Base-by-base conservation (phyloP, 2,797 vertebrate genomes). In the Poecilia wingei region DNA sequence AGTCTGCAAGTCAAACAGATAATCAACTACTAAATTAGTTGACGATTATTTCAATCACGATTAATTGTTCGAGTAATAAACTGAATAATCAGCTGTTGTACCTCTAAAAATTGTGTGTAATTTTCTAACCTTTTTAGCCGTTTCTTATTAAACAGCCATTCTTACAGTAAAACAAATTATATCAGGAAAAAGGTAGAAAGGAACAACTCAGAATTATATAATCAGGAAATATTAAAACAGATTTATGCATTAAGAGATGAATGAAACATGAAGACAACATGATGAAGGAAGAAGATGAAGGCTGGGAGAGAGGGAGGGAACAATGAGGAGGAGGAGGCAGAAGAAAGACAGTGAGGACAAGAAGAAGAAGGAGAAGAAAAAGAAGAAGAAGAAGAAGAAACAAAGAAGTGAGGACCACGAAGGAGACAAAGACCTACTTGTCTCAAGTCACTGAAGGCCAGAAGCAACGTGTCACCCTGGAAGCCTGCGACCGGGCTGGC, bases 361-460 rank as follows among this genome's bases (percentile, higher is more conserved):
- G 25, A 76, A 59, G 79, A 25, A 55, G 25, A 76, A 5, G 47
- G 72, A 78, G 64, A 22, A 78, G 80, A 85, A 84, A 89, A 69
- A 78, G 80, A 85, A 84, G 90, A 69, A 88, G 36, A 90, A 86
- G 88, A 87, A 87, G 86, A 92, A 80, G 89, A 87, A 93, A 90
- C 71, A 88, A 90, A 92, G 92, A 90, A 93, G 96, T 96, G 95
- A 96, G 95, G 96, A 96, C 95, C 95, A 96, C 94, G 95, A 94
- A 73, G 92, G 90, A 95, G 93, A 95, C 98, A 99, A 99, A 99
- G 97, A 97, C 98, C 96, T 98, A 99, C 98, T 99, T 99, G 98
- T 99, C 98, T 99, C 97, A 99, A 98, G 97, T 99, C 98, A 97
- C 98, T 98, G 98, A 99, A 99, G 97, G 98, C 98, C 97, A 99